Evolutionary conservation across 2,888 invertebrate genomes (phyloP), one percentile per base, ranked within the genome.

Genomic region (Leptinotarsa juncta): DNA sequence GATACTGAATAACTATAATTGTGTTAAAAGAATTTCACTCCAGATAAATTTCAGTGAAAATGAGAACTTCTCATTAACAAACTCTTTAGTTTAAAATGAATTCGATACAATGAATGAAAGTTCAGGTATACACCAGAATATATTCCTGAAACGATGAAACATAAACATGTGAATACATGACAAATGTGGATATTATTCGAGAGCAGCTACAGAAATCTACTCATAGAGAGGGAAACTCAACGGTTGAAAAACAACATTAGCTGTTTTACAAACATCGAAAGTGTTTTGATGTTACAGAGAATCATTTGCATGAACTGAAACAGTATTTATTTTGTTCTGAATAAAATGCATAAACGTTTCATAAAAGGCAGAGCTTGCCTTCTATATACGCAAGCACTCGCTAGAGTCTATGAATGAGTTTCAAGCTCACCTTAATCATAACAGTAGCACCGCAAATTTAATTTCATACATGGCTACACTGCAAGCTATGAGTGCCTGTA

Each of bases 401-500:
- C n/a, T 7, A 50, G 20, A 26, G 50, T 67, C 51, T 51, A 51
- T 50, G 49, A 50, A 49, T 50, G 50, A 49, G 50, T 51, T 72
- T 51, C 51, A 51, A 51, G 51, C 15, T 51, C 51, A 70, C 71
- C 71, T 71, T 66, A 48, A 71, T 67, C 51, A 67, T 72, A 72
- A 72, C 72, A 55, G 72, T 57, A 67, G 67, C 57, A 67, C 57
- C 57, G 50, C 67, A 60, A 42, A 72, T 67, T 72, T 72, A 67
- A 72, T 72, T 72, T 67, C 55, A 48, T 72, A 67, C 72, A 51
- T 55, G 67, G 67, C 60, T 53, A 49, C 23, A 49, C 72, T 72
- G 57, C 20, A 60, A 72, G 60, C n/a, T 62, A 4, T n/a, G 32
- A 23, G 49, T 67, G 32, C 67, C 53, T n/a, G 16, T 51, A 51